phyloP scores from a whole-genome alignment of 92 coral and sea anemone species.

The Palythoa grandis region DNA sequence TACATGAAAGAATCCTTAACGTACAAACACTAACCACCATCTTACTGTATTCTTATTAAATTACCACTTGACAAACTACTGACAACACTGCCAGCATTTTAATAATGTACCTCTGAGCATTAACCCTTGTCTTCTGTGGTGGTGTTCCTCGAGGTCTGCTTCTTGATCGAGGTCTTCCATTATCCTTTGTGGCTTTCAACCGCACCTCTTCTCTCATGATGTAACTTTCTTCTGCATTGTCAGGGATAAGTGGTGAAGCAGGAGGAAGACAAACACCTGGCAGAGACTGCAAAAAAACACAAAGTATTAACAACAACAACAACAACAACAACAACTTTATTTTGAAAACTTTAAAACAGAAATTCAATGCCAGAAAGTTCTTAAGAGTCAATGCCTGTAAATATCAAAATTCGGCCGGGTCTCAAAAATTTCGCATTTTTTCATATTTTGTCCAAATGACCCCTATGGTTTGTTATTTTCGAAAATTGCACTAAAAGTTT shows the following conservation, averaged over 20 bases:
- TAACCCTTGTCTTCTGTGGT: constrained; percentile 39
- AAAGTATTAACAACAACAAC: not conserved
- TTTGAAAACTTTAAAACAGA: no score
- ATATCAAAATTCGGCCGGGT: no score
- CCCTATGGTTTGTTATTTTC: no score
- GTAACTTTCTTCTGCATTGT: constrained; percentile 32
- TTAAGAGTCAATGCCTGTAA: no score
- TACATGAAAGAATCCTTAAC: no score
- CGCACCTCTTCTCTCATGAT: constrained; percentile 32
- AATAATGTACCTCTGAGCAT: constrained; percentile 33
- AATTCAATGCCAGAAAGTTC: no score
- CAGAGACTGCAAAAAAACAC: not conserved
- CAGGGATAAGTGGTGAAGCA: constrained; percentile 29
- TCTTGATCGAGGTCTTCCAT: constrained; percentile 22
- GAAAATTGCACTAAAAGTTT: no score
- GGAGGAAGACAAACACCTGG: constrained; percentile 34
- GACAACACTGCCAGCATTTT: not conserved
- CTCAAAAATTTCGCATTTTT: no score
- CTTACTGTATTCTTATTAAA: no score
- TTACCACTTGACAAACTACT: not conserved
- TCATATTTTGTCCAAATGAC: no score
- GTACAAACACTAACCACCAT: no score
- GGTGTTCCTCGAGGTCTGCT: constrained; percentile 43
- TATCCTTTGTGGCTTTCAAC: constrained; percentile 9
- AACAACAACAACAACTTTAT: no score